Base-by-base conservation (phyloP, 2,888 invertebrate species). In the Vesta saturnalis region DNA sequence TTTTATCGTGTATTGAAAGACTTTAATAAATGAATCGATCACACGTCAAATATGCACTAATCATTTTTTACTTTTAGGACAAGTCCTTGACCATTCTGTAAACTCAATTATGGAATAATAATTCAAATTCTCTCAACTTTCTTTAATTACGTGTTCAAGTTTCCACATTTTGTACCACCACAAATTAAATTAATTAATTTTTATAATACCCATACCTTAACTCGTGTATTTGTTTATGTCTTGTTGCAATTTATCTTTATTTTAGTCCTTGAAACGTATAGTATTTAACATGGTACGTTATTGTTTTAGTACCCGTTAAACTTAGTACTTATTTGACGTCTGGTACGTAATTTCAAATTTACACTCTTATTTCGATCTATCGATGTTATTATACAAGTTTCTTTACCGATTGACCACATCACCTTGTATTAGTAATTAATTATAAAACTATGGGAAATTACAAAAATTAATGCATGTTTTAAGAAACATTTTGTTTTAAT, bases 11-110 rank as follows among this genome's bases (percentile, higher is more conserved):
- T 52, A 8, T 4, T 16, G 8, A 16, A 52, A 2, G 14, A 12
- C 3, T 43, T 43, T 43, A n/a, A 14, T 19, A 16, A 18, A 52
- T 8, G 2, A 18, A 52, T 10, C 5, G 5, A 52, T 16, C 4
- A 52, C 15, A n/a, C 4, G 2, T 49, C 49, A 10, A 4, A 49
- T 16, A 8, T 16, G 1, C 14, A 49, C 49, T 49, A 19, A 49
- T n/a, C 49, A 16, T 3, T 57, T 43, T 46, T 57, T 39, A 61
- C 76, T 49, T 77, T 14, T 63, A 54, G 52, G 47, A 19, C 59
- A 56, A 59, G 56, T 43, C 55, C 56, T 60, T 68, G 59, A 16
- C 46, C 49, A 14, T 19, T 59, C 22, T 63, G 19, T 19, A 58
- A 61, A 46, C 56, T 18, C 46, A 43, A 64, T 64, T 59, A 65